Evolutionary conservation across 2,797 vertebrate species (phyloP).

Genomic region (Iguana delicatissima): DNA sequence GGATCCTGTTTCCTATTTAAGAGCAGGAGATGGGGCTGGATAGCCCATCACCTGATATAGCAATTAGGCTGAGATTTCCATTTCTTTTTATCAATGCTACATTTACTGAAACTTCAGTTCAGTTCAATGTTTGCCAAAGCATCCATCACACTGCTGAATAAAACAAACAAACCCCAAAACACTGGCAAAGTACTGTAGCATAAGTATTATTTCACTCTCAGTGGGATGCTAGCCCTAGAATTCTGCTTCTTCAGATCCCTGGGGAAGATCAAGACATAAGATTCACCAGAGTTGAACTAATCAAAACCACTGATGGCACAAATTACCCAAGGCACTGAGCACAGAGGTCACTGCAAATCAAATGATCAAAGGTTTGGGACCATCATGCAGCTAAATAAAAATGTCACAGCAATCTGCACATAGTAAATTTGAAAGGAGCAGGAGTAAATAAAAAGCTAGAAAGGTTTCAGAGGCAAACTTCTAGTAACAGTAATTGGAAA

Average conservation of each 20-base stretch:
- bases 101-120: not conserved
- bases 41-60: not conserved
- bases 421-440: conserved; percentile 34
- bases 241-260: conserved; percentile 46
- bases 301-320: conserved; percentile 34
- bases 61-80: not conserved
- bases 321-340: conserved; percentile 40
- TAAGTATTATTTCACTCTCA: conserved; percentile 16
- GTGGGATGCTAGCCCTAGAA: conserved; percentile 14
- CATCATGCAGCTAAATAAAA: conserved; percentile 47
- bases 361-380: conserved; percentile 35
- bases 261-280: conserved; percentile 44
- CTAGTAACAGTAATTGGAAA: conserved; percentile 4
- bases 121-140: conserved; percentile 9
- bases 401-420: not conserved
- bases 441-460: conserved; percentile 11
- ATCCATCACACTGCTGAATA: not conserved
- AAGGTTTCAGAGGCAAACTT: conserved; percentile 33
- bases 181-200: not conserved
- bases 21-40: no score
- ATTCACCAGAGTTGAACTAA: conserved; percentile 29
- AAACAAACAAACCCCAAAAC: conserved; percentile 4
- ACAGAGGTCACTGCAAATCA: conserved; percentile 2
- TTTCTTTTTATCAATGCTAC: not conserved
- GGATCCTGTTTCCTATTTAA: no score